A percentile compares a stretch with the other conserved stretches of the same genome.
phyloP scores from a whole-genome alignment of 2,797 vertebrate genomes.

The Florisuga fusca region DNA sequence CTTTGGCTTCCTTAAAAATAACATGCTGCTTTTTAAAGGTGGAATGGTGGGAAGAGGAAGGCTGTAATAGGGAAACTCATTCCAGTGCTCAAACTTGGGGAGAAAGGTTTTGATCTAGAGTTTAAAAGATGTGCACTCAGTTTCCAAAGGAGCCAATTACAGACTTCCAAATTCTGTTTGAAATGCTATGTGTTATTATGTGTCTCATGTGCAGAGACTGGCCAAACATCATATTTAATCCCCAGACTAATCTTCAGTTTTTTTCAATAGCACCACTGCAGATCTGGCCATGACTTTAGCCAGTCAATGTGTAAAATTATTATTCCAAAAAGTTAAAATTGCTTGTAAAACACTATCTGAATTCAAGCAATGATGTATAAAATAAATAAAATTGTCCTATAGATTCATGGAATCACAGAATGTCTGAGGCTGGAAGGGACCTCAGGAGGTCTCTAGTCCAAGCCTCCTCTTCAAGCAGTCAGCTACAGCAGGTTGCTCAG shows the following conservation, averaged over 20 bases:
- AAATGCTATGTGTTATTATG: slow-evolving; percentile 7
- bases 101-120: not conserved
- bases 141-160: not conserved
- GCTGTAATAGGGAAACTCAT: not conserved
- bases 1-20: slow-evolving; percentile 32
- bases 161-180: slow-evolving; percentile 17
- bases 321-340: slow-evolving; percentile 13
- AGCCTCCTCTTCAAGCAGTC: not conserved
- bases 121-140: not conserved
- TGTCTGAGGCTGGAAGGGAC: not conserved
- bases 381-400: not conserved
- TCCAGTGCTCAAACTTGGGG: not conserved
- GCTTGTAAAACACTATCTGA: not conserved
- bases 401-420: not conserved
- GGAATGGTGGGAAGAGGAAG: not conserved
- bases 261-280: not conserved
- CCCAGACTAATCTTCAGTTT: not conserved
- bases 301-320: not conserved
- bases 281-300: not conserved
- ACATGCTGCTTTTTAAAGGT: slow-evolving; percentile 3
- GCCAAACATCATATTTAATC: not conserved
- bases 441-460: not conserved
- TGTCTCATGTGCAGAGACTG: not conserved
- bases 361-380: not conserved
- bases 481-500: not conserved